Percentiles rank a stretch among this genome's conserved stretches.
phyloP scores from a whole-genome alignment of 2,113 vertebrate genomes.

The Pithys albifrons region DNA sequence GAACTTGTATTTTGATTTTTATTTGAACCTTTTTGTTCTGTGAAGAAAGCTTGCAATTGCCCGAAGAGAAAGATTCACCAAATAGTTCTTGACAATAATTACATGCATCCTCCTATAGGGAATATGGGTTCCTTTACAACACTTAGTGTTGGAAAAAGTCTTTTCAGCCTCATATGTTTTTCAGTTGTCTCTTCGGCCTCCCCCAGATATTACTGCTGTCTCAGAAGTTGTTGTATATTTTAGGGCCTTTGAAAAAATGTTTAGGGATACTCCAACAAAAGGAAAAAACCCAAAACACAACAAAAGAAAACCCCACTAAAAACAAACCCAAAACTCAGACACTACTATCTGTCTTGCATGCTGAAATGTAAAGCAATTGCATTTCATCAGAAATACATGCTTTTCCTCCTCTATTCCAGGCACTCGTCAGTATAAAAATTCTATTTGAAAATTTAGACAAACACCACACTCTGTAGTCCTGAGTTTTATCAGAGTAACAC shows the following conservation, averaged over 20 bases:
- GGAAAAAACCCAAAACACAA: neutral
- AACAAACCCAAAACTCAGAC: neutral
- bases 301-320: neutral
- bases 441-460: conserved; percentile 52
- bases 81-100: neutral
- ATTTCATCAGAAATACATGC: conserved; percentile 1
- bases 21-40: neutral
- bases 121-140: neutral
- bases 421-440: neutral
- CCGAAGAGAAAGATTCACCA: neutral
- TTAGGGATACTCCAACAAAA: neutral
- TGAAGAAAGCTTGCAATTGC: neutral
- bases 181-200: neutral
- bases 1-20: neutral
- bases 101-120: neutral
- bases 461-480: conserved; percentile 35
- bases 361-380: neutral
- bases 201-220: neutral
- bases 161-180: neutral
- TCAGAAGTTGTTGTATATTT: neutral
- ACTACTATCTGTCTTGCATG: neutral
- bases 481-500: conserved; percentile 59
- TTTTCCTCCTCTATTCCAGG: neutral
- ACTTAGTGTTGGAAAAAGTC: neutral
- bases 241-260: conserved; percentile 14